A percentile compares a stretch with the other conserved stretches of the same genome.
These are phyloP conservation scores for Caenorhabditis angaria DNA, from an alignment of 2,888 invertebrate species.

Conservation along the genomic window DNA sequence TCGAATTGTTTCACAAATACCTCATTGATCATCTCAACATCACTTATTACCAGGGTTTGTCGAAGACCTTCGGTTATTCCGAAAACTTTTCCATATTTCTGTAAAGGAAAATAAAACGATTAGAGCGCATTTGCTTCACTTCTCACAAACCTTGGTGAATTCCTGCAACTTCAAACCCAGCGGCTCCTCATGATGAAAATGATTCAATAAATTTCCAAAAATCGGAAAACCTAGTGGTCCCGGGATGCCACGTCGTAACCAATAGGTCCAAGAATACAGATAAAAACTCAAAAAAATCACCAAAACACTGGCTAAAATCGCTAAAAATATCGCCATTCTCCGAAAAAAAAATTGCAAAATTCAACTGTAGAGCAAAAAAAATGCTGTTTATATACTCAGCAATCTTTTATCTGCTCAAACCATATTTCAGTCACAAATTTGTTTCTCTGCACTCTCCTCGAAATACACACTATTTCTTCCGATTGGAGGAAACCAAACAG, in stretches of 20 bases:
- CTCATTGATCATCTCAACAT: conserved; percentile 73
- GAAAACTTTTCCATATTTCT: conserved; percentile 46
- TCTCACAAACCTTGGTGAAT: conserved; percentile 44
- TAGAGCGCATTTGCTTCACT: too few relatives aligned
- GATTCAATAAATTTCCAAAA: conserved; percentile 31
- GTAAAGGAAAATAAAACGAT: background rate
- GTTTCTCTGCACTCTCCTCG: too few relatives aligned
- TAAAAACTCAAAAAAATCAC: conserved; percentile 37
- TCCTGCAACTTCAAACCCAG: conserved; percentile 34
- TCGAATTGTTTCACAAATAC: conserved; percentile 74
- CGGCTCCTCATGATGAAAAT: conserved; percentile 14
- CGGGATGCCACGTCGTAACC: conserved; percentile 45
- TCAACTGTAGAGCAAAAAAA: too few relatives aligned
- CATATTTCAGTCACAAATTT: too few relatives aligned
- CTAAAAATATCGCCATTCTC: too few relatives aligned
- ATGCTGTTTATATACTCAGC: too few relatives aligned
- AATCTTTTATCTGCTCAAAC: too few relatives aligned
- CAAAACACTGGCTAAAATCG: too few relatives aligned
- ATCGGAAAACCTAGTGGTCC: conserved; percentile 42
- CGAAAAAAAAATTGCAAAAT: too few relatives aligned
- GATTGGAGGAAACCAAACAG: too few relatives aligned
- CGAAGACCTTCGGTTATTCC: conserved; percentile 54
- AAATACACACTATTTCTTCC: too few relatives aligned
- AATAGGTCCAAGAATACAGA: conserved; percentile 40
- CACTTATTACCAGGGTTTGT: conserved; percentile 72